Evolutionary conservation across 2,888 invertebrate species (phyloP).

Genomic region (Bugula neritina): DNA sequence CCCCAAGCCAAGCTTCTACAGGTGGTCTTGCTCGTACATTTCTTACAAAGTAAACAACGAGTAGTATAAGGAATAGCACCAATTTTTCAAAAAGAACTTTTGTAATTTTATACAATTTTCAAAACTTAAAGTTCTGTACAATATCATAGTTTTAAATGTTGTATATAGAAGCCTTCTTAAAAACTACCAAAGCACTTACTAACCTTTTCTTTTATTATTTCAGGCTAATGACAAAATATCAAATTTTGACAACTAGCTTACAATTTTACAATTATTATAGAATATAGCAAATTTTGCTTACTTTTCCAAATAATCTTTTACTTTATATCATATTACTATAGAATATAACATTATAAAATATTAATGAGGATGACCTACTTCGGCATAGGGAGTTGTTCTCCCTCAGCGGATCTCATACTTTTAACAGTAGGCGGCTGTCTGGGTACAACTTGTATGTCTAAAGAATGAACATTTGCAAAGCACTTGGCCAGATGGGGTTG

Average conservation of each 20-base stretch:
- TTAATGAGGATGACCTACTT: constrained; percentile 38
- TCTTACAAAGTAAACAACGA: constrained; percentile 34
- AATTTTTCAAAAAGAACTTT: too few relatives aligned
- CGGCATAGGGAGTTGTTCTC: constrained; percentile 50
- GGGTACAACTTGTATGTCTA: constrained; percentile 47
- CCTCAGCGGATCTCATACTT: constrained; percentile 48
- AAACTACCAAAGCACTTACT: too few relatives aligned
- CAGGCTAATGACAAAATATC: too few relatives aligned
- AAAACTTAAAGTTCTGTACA: too few relatives aligned
- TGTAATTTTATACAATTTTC: too few relatives aligned
- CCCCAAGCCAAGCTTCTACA: constrained; percentile 53
- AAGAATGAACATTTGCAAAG: constrained; percentile 51
- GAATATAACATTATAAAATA: not conserved
- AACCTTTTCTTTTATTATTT: too few relatives aligned
- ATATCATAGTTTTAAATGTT: too few relatives aligned
- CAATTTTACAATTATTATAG: too few relatives aligned
- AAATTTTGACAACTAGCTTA: too few relatives aligned
- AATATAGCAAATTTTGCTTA: too few relatives aligned
- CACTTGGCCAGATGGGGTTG: constrained; percentile 53
- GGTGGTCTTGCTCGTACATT: constrained; percentile 50
- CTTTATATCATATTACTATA: not conserved
- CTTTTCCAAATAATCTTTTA: too few relatives aligned
- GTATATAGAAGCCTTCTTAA: too few relatives aligned
- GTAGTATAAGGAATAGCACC: not conserved
- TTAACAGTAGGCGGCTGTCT: constrained; percentile 49